phyloP scores from a whole-genome alignment of 2,888 invertebrate species.

The Bembecia ichneumoniformis region DNA sequence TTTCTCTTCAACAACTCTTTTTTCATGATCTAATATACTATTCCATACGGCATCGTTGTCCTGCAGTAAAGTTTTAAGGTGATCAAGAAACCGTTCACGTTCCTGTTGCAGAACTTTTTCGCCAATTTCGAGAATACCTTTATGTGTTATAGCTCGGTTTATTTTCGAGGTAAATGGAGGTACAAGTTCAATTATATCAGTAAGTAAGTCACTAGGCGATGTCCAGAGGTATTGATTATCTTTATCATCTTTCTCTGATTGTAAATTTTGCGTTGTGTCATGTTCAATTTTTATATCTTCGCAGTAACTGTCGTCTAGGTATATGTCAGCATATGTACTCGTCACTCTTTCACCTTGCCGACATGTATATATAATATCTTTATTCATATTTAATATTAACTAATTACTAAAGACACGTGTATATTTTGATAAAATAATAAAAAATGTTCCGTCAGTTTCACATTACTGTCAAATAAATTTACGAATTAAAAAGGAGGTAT shows the following conservation, averaged over 20 bases:
- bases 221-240: slow-evolving; percentile 30
- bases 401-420: neutral
- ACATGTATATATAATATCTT: slow-evolving; percentile 24
- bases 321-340: slow-evolving; percentile 51
- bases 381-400: slow-evolving; percentile 21
- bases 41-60: slow-evolving; percentile 53
- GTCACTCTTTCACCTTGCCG: slow-evolving; percentile 34
- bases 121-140: slow-evolving; percentile 54
- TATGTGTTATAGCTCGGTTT: slow-evolving; percentile 49
- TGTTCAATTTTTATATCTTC: slow-evolving; percentile 13
- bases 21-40: slow-evolving; percentile 39
- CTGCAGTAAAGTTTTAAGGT: slow-evolving; percentile 25
- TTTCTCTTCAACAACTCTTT: slow-evolving; percentile 27
- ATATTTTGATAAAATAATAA: neutral
- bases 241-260: neutral
- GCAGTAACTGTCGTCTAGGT: slow-evolving; percentile 33
- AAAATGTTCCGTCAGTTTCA: neutral
- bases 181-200: slow-evolving; percentile 41
- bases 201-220: slow-evolving; percentile 57
- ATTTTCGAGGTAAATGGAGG: slow-evolving; percentile 63
- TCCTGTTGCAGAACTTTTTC: slow-evolving; percentile 36
- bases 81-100: slow-evolving; percentile 26
- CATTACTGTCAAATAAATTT: neutral
- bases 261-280: slow-evolving; percentile 4
- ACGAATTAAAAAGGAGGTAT: no score